phyloP scores from a whole-genome alignment of 2,113 vertebrate species.

The Pyxicephalus adspersus region DNA sequence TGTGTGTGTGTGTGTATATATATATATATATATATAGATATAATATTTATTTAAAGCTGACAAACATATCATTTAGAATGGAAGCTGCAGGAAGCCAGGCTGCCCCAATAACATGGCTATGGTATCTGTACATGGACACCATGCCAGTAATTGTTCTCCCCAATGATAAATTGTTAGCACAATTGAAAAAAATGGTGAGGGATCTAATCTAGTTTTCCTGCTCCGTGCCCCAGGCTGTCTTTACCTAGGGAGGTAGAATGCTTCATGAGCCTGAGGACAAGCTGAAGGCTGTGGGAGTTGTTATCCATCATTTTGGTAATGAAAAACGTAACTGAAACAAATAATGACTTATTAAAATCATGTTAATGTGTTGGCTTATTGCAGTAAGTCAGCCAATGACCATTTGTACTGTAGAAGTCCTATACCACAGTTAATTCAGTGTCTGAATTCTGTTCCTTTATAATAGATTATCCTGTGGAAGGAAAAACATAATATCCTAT shows the following conservation, averaged over 20 bases:
- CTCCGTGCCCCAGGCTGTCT: constrained; percentile 20
- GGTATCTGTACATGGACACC: background rate
- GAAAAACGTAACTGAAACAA: constrained; percentile 23
- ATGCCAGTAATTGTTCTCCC: constrained; percentile 33
- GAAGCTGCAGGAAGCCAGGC: background rate
- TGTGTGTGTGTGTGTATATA: too few relatives aligned
- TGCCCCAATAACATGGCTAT: background rate
- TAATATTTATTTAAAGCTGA: too few relatives aligned
- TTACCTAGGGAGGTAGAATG: background rate
- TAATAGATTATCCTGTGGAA: background rate
- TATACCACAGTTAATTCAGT: background rate
- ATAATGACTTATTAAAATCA: constrained; percentile 12
- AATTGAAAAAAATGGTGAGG: constrained; percentile 32
- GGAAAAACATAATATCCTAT: constrained; percentile 11
- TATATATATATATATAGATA: too few relatives aligned
- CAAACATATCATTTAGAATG: too few relatives aligned
- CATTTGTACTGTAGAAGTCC: background rate
- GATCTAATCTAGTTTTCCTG: constrained; percentile 30
- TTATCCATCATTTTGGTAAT: constrained; percentile 7
- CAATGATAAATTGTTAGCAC: constrained; percentile 27
- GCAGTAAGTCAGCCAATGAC: constrained; percentile 12
- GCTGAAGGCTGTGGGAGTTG: constrained; percentile 9
- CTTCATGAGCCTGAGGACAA: constrained; percentile 15
- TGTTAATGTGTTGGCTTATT: constrained; percentile 17
- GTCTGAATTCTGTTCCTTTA: background rate